These are phyloP conservation scores for Eulithis prunata DNA, from an alignment of 2,888 invertebrate genomes.

Conservation along the genomic window DNA sequence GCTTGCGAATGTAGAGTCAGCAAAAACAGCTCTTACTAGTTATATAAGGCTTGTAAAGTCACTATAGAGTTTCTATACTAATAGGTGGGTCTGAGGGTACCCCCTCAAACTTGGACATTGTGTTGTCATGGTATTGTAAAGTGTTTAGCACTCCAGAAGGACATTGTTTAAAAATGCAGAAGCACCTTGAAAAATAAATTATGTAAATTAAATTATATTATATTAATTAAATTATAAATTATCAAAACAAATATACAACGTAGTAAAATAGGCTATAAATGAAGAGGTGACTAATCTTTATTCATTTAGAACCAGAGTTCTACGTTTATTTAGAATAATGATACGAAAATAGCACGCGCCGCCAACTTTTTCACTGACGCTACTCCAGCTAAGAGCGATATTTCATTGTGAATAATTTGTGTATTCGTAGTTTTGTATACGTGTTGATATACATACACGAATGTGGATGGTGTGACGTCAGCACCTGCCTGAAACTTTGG, in stretches of 20 bases:
- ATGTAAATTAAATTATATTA: no score
- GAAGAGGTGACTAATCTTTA: constrained; percentile 18
- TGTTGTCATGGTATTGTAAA: background rate
- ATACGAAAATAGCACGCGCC: constrained; percentile 38
- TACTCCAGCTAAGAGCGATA: constrained; percentile 59
- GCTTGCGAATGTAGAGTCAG: constrained; percentile 22
- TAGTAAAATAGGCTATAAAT: constrained; percentile 8
- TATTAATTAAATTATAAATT: no score
- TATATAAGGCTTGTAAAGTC: background rate
- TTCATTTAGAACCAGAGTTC: constrained; percentile 17
- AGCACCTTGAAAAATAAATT: background rate
- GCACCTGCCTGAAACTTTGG: constrained; percentile 80
- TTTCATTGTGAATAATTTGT: constrained; percentile 69
- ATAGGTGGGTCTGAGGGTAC: no score
- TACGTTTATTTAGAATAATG: constrained; percentile 35
- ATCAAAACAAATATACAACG: background rate
- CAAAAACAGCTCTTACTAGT: constrained; percentile 4
- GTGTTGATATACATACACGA: constrained; percentile 65
- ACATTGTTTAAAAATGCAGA: background rate
- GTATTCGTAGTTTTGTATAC: constrained; percentile 59
- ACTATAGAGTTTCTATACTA: no score
- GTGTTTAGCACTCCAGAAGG: background rate
- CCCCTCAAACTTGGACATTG: background rate
- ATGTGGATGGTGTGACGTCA: constrained; percentile 71
- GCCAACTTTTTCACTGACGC: constrained; percentile 53